Base-by-base conservation (phyloP, 2,888 invertebrate species). In the Hypercompe scribonia region DNA sequence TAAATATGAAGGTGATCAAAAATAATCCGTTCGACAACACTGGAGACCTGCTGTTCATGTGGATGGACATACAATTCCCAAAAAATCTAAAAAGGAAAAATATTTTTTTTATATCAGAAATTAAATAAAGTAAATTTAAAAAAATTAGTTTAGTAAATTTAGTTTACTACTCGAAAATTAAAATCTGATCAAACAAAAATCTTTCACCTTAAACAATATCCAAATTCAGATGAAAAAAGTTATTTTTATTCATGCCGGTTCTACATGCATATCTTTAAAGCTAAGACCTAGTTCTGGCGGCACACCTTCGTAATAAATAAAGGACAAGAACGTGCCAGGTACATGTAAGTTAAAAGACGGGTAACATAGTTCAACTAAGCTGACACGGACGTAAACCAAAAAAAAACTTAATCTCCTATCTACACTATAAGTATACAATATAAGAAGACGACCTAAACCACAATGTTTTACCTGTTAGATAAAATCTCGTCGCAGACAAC, bases 381-480 rank as follows among this genome's bases (percentile, higher is more conserved):
- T 61, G 13, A 71, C 67, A 68, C 46, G 42, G 61, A 67, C 67
- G 8, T 64, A 68, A 68, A 70, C 66, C 46, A 42, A 69, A 46
- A 50, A 73, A 61, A 61, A 50, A 66, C 36, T 73, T 71, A 31
- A 72, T 70, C 58, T 81, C 21, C 54, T 70, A 83, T 79, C 79
- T 81, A 46, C 79, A 74, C 74, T 74, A 76, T 70, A 70, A 74
- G 33, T 68, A 58, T 73, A 63, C 36, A 71, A 76, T 70, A 28
- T 75, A 58, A 71, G 15, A 76, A 79, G 67, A 71, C 10, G 65
- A 72, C 79, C 75, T 74, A 71, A 82, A 64, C 69, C 70, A 70
- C 75, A 50, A 68, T 68, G 68, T 76, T 85, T 84, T 81, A 79
- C 85, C 82, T 84, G 80, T 79, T 84, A 76, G 86, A 86, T 87